phyloP scores from a whole-genome alignment of 2,888 invertebrate genomes.

The Nemapogon koenigi region DNA sequence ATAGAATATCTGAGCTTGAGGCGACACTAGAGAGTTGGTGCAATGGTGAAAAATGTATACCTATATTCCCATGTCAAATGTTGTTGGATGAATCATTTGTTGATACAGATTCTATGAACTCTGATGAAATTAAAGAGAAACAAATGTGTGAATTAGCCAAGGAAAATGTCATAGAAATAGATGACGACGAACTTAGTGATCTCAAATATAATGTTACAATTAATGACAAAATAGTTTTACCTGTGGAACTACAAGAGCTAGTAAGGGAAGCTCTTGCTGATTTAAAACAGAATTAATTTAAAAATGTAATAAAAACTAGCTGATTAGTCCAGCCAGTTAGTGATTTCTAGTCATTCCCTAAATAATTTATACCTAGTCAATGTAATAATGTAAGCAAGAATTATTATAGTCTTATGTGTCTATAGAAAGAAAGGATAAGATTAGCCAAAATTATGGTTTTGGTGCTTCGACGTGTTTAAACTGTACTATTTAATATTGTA shows the following conservation, averaged over 20 bases:
- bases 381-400: too few species aligned
- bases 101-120: constrained; percentile 31
- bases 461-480: too few species aligned
- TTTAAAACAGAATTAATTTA: constrained; percentile 59
- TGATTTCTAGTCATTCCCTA: too few species aligned
- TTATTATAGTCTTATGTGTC: too few species aligned
- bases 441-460: background rate
- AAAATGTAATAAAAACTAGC: background rate
- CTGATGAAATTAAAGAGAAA: constrained; percentile 9
- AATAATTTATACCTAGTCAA: too few species aligned
- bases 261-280: constrained; percentile 72
- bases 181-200: constrained; percentile 20
- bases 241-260: constrained; percentile 65
- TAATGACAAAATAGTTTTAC: constrained; percentile 55
- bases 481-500: too few species aligned
- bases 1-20: constrained; percentile 82
- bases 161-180: constrained; percentile 2
- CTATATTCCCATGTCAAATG: constrained; percentile 69
- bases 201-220: constrained; percentile 32
- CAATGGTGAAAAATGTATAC: constrained; percentile 54
- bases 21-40: constrained; percentile 72
- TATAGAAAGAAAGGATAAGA: too few species aligned
- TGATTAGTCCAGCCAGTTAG: background rate
- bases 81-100: constrained; percentile 66
- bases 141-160: background rate